phyloP scores from a whole-genome alignment of 2,113 vertebrate genomes.

The Xenus cinereus region DNA sequence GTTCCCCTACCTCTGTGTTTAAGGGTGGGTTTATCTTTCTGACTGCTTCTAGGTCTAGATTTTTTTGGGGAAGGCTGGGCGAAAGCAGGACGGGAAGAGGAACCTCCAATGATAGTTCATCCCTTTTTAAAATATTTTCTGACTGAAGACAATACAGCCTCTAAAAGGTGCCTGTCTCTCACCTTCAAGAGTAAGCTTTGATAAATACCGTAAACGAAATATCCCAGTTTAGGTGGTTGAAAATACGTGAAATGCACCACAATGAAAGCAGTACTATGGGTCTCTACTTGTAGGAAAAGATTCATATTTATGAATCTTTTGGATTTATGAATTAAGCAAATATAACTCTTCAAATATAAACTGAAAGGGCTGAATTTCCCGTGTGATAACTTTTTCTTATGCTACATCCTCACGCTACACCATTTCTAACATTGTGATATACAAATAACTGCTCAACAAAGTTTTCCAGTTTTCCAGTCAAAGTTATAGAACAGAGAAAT shows the following conservation, averaged over 20 bases:
- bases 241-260: background rate
- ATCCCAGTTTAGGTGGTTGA: background rate
- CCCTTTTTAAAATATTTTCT: background rate
- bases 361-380: background rate
- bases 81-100: background rate
- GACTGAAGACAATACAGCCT: background rate
- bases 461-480: background rate
- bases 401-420: background rate
- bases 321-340: background rate
- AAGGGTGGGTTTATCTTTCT: background rate
- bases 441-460: background rate
- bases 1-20: background rate
- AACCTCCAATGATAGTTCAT: background rate
- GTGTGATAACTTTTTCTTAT: background rate
- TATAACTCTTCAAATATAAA: background rate
- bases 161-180: background rate
- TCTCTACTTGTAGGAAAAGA: background rate
- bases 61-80: fast-evolving
- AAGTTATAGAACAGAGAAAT: background rate
- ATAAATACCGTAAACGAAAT: background rate
- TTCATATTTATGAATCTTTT: background rate
- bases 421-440: background rate
- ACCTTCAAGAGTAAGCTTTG: background rate
- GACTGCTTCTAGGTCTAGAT: background rate
- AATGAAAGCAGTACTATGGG: background rate